These are phyloP conservation scores for Antechinus stuartii DNA, from an alignment of 2,113 vertebrate species.

Conservation along the genomic window DNA sequence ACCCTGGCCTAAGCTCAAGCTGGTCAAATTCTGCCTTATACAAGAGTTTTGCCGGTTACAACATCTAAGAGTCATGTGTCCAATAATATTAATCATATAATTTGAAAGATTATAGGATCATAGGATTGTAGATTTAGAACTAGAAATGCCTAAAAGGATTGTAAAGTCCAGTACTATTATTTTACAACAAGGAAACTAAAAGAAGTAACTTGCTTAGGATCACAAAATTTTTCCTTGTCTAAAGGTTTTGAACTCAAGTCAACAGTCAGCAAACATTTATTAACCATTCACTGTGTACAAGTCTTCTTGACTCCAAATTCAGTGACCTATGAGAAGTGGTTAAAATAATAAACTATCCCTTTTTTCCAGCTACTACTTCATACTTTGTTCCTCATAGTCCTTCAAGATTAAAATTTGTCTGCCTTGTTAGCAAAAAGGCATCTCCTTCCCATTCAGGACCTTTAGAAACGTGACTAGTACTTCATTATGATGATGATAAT, in stretches of 20 bases:
- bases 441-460: not conserved
- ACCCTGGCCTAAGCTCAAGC: too few species aligned
- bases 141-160: not conserved
- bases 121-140: not conserved
- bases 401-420: not conserved
- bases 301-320: not conserved
- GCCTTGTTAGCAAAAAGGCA: not conserved
- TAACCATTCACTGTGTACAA: not conserved
- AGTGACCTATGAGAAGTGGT: not conserved
- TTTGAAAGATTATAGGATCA: not conserved
- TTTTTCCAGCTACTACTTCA: not conserved
- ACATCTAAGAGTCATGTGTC: not conserved
- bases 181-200: not conserved
- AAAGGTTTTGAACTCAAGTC: not conserved
- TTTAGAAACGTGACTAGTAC: not conserved
- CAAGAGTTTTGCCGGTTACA: not conserved
- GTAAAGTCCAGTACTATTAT: not conserved
- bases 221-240: not conserved
- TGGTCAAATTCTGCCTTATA: not conserved
- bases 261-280: not conserved
- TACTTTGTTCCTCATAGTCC: too few species aligned
- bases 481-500: not conserved
- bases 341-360: not conserved
- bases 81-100: not conserved
- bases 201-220: not conserved